Conservation (phyloP, 2,888 invertebrate species). For the Metopia argyrocephala region DNA sequence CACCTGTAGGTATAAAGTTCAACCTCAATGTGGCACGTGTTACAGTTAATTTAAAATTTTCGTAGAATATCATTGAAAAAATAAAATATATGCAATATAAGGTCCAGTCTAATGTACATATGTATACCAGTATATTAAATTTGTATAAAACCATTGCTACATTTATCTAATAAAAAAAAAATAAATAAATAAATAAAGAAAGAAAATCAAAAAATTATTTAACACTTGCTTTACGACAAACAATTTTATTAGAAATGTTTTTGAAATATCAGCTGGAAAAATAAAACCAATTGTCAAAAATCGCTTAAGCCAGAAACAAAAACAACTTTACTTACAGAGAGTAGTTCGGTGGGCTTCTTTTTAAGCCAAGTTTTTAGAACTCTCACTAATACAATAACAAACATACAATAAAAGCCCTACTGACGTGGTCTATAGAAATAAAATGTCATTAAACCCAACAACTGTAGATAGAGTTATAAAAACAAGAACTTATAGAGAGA, state of each 20-base stretch:
- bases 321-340: neutral
- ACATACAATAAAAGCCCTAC: neutral
- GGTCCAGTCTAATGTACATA: too few species aligned
- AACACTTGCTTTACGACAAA: neutral
- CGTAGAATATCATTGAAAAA: too few species aligned
- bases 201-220: neutral
- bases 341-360: neutral
- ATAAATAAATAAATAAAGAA: too few species aligned
- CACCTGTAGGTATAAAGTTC: too few species aligned
- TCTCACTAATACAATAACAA: neutral
- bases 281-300: neutral
- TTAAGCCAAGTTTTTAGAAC: neutral
- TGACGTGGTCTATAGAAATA: slow-evolving; percentile 38
- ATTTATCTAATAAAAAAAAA: too few species aligned
- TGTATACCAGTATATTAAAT: too few species aligned
- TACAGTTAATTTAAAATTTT: too few species aligned
- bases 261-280: slow-evolving; percentile 2
- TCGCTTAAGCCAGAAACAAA: neutral
- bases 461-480: neutral
- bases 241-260: neutral
- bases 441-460: slow-evolving; percentile 23
- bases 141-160: too few species aligned
- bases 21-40: too few species aligned
- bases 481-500: too few species aligned
- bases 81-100: too few species aligned